Evolutionary conservation across 2,888 invertebrate genomes (phyloP).

Genomic region (Apodemia zela): DNA sequence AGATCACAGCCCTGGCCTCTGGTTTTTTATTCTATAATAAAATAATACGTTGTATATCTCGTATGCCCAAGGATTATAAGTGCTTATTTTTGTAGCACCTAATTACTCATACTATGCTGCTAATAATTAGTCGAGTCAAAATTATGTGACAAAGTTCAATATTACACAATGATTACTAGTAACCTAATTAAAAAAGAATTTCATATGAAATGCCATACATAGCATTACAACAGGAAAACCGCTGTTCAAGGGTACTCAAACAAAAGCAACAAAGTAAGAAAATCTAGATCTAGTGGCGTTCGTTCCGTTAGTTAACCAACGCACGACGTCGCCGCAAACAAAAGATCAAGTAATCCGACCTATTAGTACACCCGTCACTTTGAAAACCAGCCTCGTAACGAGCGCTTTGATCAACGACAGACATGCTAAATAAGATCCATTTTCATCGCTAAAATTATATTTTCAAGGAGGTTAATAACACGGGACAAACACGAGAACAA

Average conservation of each 20-base stretch:
- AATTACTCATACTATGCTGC: no score
- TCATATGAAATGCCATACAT: no score
- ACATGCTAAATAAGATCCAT: constrained; percentile 60
- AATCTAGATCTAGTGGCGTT: constrained; percentile 5
- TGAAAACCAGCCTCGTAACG: constrained; percentile 46
- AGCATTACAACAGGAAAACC: background rate
- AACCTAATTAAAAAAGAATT: no score
- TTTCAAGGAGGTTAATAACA: constrained; percentile 61
- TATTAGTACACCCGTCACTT: constrained; percentile 66
- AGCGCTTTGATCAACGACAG: constrained; percentile 61
- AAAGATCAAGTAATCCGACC: constrained; percentile 51
- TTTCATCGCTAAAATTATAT: constrained; percentile 60
- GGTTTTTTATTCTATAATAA: no score
- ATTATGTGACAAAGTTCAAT: no score
- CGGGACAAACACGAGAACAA: constrained; percentile 23
- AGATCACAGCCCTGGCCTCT: no score
- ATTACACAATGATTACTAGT: no score
- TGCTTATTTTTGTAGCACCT: no score
- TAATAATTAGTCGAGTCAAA: no score
- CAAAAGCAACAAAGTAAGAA: background rate
- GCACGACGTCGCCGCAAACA: constrained; percentile 21
- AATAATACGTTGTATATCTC: no score
- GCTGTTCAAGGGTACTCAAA: background rate
- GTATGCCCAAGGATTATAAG: no score
- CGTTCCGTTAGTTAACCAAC: constrained; percentile 14